phyloP scores from a whole-genome alignment of 2,797 vertebrate species.

The Sphenodon punctatus region DNA sequence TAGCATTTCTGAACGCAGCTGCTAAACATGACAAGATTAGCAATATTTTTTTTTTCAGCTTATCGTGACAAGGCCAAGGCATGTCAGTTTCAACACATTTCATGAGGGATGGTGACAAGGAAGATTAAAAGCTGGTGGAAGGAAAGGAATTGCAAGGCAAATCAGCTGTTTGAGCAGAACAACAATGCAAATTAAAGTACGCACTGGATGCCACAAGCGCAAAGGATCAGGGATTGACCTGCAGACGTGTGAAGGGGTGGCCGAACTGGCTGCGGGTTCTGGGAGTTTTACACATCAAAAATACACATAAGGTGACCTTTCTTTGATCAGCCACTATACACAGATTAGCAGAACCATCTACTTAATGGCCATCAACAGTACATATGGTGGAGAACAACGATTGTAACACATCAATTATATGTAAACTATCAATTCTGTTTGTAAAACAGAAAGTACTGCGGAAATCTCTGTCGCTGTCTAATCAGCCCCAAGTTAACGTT shows the following conservation, averaged over 20 bases:
- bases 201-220: not conserved
- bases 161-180: conserved; percentile 18
- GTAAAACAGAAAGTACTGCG: not conserved
- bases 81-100: conserved; percentile 62
- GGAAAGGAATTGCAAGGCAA: conserved; percentile 22
- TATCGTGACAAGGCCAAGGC: conserved; percentile 61
- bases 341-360: conserved; percentile 10
- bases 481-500: not conserved
- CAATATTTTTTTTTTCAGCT: conserved; percentile 74
- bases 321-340: not conserved
- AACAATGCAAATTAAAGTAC: not conserved
- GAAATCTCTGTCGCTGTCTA: not conserved
- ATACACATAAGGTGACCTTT: not conserved
- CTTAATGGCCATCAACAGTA: not conserved
- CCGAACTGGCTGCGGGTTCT: not conserved
- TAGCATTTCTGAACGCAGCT: conserved; percentile 99
- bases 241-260: not conserved
- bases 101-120: conserved; percentile 32
- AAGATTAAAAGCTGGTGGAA: conserved; percentile 17
- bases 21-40: conserved; percentile 97
- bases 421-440: not conserved
- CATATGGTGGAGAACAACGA: conserved; percentile 10
- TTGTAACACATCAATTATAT: too few species aligned
- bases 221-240: not conserved
- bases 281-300: not conserved